Percentiles rank a stretch among this genome's conserved stretches.
Evolutionary conservation across 2,797 vertebrate genomes (phyloP).

Genomic region (Acrocephalus scirpaceus): DNA sequence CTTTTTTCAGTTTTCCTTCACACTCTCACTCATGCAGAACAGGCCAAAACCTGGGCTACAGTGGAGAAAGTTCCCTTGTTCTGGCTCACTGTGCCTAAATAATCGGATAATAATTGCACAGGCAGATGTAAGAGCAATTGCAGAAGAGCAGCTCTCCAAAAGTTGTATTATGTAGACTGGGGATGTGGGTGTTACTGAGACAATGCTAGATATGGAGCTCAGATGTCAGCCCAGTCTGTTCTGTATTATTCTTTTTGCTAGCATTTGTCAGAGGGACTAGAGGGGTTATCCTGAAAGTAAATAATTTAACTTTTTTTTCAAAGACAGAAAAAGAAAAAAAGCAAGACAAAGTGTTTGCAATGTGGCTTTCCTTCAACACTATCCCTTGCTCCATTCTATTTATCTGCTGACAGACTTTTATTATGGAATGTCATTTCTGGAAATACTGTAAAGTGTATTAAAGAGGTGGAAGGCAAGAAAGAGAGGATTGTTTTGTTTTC

Average conservation of each 20-base stretch:
- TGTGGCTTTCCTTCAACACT: not conserved
- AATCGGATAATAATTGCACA: not conserved
- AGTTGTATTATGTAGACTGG: too few relatives aligned
- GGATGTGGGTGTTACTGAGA: not conserved
- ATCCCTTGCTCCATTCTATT: not conserved
- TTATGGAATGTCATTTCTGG: not conserved
- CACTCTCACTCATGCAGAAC: not conserved
- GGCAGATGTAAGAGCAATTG: not conserved
- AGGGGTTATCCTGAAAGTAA: not conserved
- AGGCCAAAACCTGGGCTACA: not conserved
- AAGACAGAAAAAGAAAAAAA: not conserved
- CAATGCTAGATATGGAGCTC: not conserved
- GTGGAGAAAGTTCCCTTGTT: fast-evolving
- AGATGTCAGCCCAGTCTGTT: not conserved
- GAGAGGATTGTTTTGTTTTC: not conserved
- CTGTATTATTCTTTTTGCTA: not conserved
- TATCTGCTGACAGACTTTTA: not conserved
- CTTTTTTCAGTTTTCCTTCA: not conserved
- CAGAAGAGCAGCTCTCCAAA: not conserved
- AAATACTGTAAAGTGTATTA: not conserved
- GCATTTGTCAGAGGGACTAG: not conserved
- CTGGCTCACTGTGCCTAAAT: not conserved
- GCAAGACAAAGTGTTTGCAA: not conserved
- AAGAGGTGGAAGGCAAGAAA: not conserved
- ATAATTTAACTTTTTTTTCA: not conserved